These are phyloP conservation scores for Aphodius granarius DNA, from an alignment of 2,888 invertebrate species.

Conservation along the genomic window DNA sequence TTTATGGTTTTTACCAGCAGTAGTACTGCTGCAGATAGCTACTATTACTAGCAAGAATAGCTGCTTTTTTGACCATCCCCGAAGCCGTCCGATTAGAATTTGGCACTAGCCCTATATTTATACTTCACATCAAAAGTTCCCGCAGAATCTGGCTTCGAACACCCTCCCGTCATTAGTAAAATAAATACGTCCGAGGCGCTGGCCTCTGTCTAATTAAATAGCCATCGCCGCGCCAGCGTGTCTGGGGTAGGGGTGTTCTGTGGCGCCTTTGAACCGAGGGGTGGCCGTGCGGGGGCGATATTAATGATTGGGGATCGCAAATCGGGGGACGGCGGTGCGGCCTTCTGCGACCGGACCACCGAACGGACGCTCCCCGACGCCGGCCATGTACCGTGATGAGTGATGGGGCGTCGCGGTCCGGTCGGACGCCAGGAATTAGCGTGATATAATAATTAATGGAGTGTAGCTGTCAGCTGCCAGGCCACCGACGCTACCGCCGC, in stretches of 20 bases:
- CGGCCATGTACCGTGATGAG: conserved; percentile 33
- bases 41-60: no score
- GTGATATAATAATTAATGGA: conserved; percentile 43
- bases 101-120: not conserved
- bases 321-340: not conserved
- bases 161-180: not conserved
- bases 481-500: not conserved
- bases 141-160: not conserved
- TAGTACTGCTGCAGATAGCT: no score
- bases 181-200: not conserved
- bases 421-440: conserved; percentile 36
- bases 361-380: not conserved
- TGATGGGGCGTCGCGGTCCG: conserved; percentile 36
- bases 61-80: no score
- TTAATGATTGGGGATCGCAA: conserved; percentile 30
- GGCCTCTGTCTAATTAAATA: not conserved
- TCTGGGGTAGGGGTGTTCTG: not conserved
- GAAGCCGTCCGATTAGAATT: no score
- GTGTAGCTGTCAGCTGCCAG: conserved; percentile 40
- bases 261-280: not conserved
- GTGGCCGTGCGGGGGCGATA: conserved; percentile 28
- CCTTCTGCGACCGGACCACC: not conserved
- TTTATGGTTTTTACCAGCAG: no score
- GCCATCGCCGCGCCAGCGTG: not conserved
- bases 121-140: not conserved